These are phyloP conservation scores for Phenacoccus solenopsis DNA, from an alignment of 1,140 invertebrate species.

Conservation along the genomic window DNA sequence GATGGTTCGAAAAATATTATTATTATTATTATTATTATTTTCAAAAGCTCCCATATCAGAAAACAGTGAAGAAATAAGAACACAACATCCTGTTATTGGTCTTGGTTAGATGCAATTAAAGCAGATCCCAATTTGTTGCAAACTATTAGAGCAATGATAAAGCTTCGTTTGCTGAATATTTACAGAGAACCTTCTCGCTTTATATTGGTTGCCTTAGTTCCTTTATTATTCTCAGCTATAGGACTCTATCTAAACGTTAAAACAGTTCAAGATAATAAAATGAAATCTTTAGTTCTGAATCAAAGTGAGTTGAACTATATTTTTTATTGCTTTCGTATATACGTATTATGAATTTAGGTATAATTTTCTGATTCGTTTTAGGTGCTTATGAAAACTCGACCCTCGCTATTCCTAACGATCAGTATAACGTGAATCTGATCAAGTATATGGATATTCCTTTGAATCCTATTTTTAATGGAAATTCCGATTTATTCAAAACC, in stretches of 20 bases:
- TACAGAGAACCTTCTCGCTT: constrained; percentile 38
- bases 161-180: constrained; percentile 36
- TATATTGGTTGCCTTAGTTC: constrained; percentile 40
- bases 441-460: background rate
- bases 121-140: constrained; percentile 40
- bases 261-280: constrained; percentile 44
- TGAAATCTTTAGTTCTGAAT: constrained; percentile 45
- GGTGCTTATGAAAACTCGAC: background rate
- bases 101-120: constrained; percentile 38
- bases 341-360: too few relatives aligned
- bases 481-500: constrained; percentile 29
- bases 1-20: too few relatives aligned
- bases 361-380: background rate
- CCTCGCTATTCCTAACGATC: background rate
- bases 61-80: background rate
- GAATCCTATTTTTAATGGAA: background rate
- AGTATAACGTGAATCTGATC: background rate
- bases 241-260: constrained; percentile 54
- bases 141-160: constrained; percentile 38
- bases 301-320: constrained; percentile 29
- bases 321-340: too few relatives aligned
- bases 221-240: constrained; percentile 47
- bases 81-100: background rate
- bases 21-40: too few relatives aligned
- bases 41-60: background rate